Base-by-base conservation (phyloP, 2,888 invertebrate genomes). In the Lydus trimaculatus region DNA sequence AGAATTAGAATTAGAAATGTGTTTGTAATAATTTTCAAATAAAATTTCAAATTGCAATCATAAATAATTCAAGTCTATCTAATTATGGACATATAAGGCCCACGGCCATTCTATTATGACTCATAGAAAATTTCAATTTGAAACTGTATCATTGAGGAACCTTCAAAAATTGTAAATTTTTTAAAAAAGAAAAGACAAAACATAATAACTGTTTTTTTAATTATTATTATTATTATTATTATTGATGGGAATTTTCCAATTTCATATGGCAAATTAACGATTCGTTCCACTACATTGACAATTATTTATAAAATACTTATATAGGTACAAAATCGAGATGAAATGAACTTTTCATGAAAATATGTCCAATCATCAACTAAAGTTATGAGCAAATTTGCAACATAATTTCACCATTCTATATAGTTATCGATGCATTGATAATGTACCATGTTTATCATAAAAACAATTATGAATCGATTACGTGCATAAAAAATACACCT, bases 371-470 rank as follows among this genome's bases (percentile, higher is more conserved):
- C 48, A 48, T 48, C 48, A 48, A 48, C 4, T 9, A 11, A 20
- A 48, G 48, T 48, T 43, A 43, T 43, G 43, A 43, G 20, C 20
- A 48, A 48, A 48, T 48, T 48, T 20, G 48, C 48, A 2, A 48
- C 20, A 48, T 48, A 48, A 48, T 48, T 48, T 48, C 48, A 48
- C 48, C 48, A 48, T 48, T 20, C 20, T 20, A 20, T 48, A 48
- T 48, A 48, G 48, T 48, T 48, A 48, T 48, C 20, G 48, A 48
- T 48, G 48, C 48, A 48, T 48, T 48, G 48, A 48, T 48, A 48
- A 48, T 48, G 20, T 11, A 8, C 20, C 20, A 20, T 20, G 48
- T 48, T 3, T 48, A 48, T 48, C 48, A 48, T 48, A 48, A 48
- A 48, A 48, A 48, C 20, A 48, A 48, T 48, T 48, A 48, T n/a